Percentiles rank a stretch among this genome's conserved stretches.
Conservation (phyloP, 2,797 vertebrate genomes). For the Megalops cyprinoides region DNA sequence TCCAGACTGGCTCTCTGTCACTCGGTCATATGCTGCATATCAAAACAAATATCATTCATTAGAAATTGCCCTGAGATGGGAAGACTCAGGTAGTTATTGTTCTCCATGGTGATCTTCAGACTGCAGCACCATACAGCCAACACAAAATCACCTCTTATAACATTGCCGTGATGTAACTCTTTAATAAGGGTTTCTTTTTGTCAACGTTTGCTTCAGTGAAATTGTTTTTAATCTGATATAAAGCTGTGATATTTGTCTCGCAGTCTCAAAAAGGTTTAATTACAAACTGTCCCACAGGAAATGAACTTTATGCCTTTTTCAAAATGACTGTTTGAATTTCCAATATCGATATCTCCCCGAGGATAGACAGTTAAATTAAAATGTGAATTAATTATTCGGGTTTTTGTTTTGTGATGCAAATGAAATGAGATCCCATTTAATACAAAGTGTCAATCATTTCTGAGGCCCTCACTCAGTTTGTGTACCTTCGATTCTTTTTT, state of each 20-base stretch:
- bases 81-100: too few relatives aligned
- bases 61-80: too few relatives aligned
- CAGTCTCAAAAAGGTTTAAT: slow-evolving; percentile 57
- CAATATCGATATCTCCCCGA: slow-evolving; percentile 60
- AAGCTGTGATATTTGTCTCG: slow-evolving; percentile 28
- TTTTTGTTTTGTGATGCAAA: slow-evolving; percentile 54
- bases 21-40: background rate
- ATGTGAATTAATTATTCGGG: slow-evolving; percentile 51
- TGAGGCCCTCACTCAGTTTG: slow-evolving; percentile 3
- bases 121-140: background rate
- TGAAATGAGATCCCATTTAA: slow-evolving; percentile 80
- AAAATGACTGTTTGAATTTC: slow-evolving; percentile 31
- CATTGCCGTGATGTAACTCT: slow-evolving; percentile 1
- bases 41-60: too few relatives aligned
- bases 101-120: slow-evolving; percentile 6
- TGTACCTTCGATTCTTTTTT: background rate
- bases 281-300: slow-evolving; percentile 81
- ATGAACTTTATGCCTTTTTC: slow-evolving; percentile 70
- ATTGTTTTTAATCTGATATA: background rate
- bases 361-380: slow-evolving; percentile 64
- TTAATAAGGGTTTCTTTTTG: background rate
- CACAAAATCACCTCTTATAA: slow-evolving; percentile 24
- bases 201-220: background rate
- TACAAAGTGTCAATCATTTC: slow-evolving; percentile 35
- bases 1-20: background rate